Evolutionary conservation across 2,113 vertebrate species (phyloP).

Genomic region (Pungitius pungitius): DNA sequence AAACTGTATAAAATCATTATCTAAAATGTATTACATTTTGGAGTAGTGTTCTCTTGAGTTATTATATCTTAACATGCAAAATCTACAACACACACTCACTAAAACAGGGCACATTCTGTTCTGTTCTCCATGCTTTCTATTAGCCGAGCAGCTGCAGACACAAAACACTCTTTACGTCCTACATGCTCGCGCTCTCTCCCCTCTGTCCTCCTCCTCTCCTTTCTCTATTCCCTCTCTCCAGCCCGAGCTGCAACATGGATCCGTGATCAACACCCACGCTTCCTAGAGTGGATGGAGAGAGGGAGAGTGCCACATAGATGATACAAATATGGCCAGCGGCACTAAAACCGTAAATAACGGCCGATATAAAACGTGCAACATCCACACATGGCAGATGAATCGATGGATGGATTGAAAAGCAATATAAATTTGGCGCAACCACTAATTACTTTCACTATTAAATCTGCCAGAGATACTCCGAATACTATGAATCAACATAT

Average conservation of each 20-base stretch:
- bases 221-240: conserved; percentile 43
- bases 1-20: background rate
- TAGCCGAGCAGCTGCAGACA: conserved; percentile 58
- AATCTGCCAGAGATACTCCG: background rate
- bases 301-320: conserved; percentile 6
- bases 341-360: conserved; percentile 53
- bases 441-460: background rate
- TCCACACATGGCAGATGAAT: background rate
- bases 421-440: background rate
- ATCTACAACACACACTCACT: conserved; percentile 5
- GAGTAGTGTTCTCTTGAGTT: conserved; percentile 9
- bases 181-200: conserved; percentile 1
- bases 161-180: conserved; percentile 37
- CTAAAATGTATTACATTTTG: conserved; percentile 11
- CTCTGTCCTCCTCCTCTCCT: conserved; percentile 36
- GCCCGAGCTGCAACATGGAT: conserved; percentile 51
- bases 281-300: conserved; percentile 25
- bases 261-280: conserved; percentile 56
- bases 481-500: background rate
- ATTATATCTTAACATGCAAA: conserved; percentile 24
- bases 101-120: conserved; percentile 37
- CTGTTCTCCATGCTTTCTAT: conserved; percentile 46
- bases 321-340: conserved; percentile 36
- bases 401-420: background rate
- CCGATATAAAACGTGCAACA: conserved; percentile 24